Evolutionary conservation across 1,140 invertebrate genomes (phyloP).

Genomic region (Psilanteris sp.): DNA sequence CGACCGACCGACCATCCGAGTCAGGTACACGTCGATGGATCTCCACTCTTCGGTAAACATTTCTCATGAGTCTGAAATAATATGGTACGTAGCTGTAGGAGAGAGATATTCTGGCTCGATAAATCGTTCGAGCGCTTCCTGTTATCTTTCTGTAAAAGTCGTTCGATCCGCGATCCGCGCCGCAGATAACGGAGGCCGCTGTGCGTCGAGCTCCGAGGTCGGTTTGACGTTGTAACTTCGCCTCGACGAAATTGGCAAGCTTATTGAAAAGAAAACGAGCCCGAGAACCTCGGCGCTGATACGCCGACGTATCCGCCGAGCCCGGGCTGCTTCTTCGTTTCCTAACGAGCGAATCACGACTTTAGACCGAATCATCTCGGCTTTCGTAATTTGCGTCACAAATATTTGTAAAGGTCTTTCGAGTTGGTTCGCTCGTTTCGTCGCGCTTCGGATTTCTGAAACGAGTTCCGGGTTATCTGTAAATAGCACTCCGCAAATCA

Average conservation of each 20-base stretch:
- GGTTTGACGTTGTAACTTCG: conserved; percentile 54
- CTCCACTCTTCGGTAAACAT: conserved; percentile 62
- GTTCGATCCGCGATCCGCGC: conserved; percentile 63
- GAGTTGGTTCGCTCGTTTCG: conserved; percentile 5
- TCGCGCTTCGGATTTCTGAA: conserved; percentile 8
- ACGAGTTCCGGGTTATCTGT: conserved; percentile 42
- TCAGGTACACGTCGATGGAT: conserved; percentile 55
- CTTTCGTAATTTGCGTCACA: conserved; percentile 57
- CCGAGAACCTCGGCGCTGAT: conserved; percentile 11
- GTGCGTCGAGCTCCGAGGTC: conserved; percentile 47
- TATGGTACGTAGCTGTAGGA: conserved; percentile 55
- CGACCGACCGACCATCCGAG: conserved; percentile 9
- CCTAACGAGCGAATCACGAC: conserved; percentile 59
- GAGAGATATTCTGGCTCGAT: conserved; percentile 62
- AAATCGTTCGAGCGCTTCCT: conserved; percentile 65
- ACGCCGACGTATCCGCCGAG: conserved; percentile 10
- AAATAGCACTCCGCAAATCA: conserved; percentile 18
- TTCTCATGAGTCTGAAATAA: conserved; percentile 67
- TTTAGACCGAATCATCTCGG: conserved; percentile 43
- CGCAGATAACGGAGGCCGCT: conserved; percentile 48
- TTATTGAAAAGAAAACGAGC: conserved; percentile 64
- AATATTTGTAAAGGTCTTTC: conserved; percentile 43
- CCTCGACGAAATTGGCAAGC: conserved; percentile 60
- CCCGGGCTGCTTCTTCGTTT: conserved; percentile 3
- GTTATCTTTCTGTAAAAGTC: conserved; percentile 67